phyloP scores from a whole-genome alignment of 2,113 vertebrate genomes.

The Triplophysa rosa region DNA sequence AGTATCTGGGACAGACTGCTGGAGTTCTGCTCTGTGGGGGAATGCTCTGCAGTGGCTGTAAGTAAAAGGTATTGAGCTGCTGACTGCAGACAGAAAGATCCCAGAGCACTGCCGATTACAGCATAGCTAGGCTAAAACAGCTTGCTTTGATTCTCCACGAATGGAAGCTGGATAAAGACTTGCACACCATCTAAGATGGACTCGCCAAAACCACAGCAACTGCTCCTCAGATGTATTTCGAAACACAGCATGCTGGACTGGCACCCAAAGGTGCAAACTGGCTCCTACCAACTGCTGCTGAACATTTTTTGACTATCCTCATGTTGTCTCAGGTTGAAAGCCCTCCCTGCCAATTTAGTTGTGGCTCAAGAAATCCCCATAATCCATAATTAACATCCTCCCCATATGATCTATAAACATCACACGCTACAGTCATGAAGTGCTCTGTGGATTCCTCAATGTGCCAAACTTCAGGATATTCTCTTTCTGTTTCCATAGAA shows the following conservation, averaged over 20 bases:
- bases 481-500: slow-evolving; percentile 8
- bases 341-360: slow-evolving; percentile 3
- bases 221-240: background rate
- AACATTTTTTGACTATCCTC: background rate
- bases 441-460: background rate
- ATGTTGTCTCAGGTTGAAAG: slow-evolving; percentile 13
- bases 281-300: background rate
- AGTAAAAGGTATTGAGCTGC: slow-evolving; percentile 76
- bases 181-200: no score
- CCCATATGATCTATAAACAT: slow-evolving; percentile 18
- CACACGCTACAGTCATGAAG: background rate
- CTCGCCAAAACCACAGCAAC: slow-evolving; percentile 1
- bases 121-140: slow-evolving; percentile 33
- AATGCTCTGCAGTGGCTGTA: slow-evolving; percentile 66
- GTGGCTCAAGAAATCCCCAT: slow-evolving; percentile 24
- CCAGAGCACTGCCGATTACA: slow-evolving; percentile 67
- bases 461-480: slow-evolving; percentile 13
- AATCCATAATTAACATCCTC: slow-evolving; percentile 27
- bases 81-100: slow-evolving; percentile 72
- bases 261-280: background rate
- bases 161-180: background rate
- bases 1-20: slow-evolving; percentile 68
- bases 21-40: slow-evolving; percentile 42
- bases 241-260: background rate
- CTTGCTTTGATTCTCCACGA: background rate